These are phyloP conservation scores for Ophonus ardosiacus DNA, from an alignment of 2,888 invertebrate species.

Conservation along the genomic window DNA sequence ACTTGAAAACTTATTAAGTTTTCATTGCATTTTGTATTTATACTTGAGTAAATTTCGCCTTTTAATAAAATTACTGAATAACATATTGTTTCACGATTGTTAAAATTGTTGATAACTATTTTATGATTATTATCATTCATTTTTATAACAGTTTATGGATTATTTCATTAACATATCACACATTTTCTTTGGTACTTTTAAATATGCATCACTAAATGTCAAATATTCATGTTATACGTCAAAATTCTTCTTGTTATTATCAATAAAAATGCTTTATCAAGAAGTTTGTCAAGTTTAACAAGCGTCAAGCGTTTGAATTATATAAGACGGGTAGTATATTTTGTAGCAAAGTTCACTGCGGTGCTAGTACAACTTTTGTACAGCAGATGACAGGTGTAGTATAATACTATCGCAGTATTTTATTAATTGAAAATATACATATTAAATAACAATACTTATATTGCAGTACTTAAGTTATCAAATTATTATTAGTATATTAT, in stretches of 20 bases:
- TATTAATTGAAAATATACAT: no score
- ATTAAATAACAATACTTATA: no score
- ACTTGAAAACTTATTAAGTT: slow-evolving; percentile 64
- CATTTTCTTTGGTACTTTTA: not conserved
- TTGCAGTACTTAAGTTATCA: not conserved
- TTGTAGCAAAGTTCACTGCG: not conserved
- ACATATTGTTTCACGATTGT: slow-evolving; percentile 80
- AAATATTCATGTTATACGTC: not conserved
- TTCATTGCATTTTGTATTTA: slow-evolving; percentile 72
- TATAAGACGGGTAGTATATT: not conserved
- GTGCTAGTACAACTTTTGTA: not conserved
- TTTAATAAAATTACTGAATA: slow-evolving; percentile 81
- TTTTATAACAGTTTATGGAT: slow-evolving; percentile 1
- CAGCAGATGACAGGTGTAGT: not conserved
- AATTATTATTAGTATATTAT: not conserved
- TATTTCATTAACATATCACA: slow-evolving; percentile 23
- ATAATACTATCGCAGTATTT: not conserved
- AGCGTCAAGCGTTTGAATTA: not conserved
- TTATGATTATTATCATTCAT: slow-evolving; percentile 59
- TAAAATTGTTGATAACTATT: slow-evolving; percentile 66
- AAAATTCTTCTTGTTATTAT: not conserved
- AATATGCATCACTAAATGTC: not conserved
- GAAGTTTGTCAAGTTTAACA: not conserved
- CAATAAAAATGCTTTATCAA: not conserved
- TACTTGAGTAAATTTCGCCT: slow-evolving; percentile 77